phyloP scores from a whole-genome alignment of 2,113 vertebrate genomes.

The Hyperopisus bebe region DNA sequence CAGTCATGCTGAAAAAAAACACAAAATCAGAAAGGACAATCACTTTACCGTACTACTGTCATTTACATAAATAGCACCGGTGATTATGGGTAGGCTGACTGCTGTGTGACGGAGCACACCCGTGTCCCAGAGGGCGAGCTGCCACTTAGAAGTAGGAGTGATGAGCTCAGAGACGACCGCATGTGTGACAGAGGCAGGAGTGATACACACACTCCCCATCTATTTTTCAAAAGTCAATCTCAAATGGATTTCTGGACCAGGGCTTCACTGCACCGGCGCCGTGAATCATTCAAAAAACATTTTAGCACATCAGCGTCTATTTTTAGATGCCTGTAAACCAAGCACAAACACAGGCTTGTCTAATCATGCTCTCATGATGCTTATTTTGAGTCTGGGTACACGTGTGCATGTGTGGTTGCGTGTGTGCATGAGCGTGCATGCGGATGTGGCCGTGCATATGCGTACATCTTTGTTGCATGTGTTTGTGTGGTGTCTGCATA shows the following conservation, averaged over 20 bases:
- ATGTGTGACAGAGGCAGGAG: not conserved
- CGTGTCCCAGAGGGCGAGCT: conserved; percentile 4
- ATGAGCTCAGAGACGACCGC: not conserved
- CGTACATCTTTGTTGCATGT: not conserved
- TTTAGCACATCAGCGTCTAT: not conserved
- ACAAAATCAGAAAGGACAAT: not conserved
- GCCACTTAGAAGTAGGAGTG: not conserved
- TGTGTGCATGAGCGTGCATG: not conserved
- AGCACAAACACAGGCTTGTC: not conserved
- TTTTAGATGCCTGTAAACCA: not conserved
- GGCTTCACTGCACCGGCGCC: conserved; percentile 37
- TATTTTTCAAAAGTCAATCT: conserved; percentile 37
- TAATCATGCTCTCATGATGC: not conserved
- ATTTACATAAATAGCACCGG: not conserved
- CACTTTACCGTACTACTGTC: not conserved
- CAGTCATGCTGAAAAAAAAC: not conserved
- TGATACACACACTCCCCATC: not conserved
- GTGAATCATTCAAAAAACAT: conserved; percentile 37
- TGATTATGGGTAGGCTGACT: not conserved
- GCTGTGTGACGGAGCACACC: not conserved
- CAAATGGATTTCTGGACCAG: conserved; percentile 38
- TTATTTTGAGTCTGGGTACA: not conserved
- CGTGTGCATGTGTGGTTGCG: not conserved
- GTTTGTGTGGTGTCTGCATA: not conserved
- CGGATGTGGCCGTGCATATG: not conserved